A percentile compares a stretch with the other conserved stretches of the same genome.
These are phyloP conservation scores for Mesembrinibis cayennensis DNA, from an alignment of 2,113 vertebrate genomes.

Conservation along the genomic window DNA sequence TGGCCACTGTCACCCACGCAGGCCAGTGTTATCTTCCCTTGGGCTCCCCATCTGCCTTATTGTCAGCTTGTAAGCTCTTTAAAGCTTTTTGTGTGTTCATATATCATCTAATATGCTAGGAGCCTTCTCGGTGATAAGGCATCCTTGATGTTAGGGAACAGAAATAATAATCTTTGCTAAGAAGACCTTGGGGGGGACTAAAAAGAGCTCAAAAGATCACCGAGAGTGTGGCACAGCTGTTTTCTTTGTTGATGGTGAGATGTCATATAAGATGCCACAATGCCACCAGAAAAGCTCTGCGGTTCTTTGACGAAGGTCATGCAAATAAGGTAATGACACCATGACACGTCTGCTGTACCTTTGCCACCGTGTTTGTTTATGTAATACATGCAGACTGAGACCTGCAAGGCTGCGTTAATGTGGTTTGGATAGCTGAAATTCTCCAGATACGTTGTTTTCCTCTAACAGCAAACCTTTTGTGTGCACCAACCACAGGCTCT, in stretches of 20 bases:
- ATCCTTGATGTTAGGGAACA: background rate
- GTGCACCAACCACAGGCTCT: background rate
- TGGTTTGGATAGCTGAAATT: background rate
- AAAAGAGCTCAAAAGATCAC: background rate
- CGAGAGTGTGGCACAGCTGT: background rate
- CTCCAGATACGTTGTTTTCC: background rate
- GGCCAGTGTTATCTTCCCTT: background rate
- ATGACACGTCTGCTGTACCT: rapidly evolving
- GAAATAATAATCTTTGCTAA: background rate
- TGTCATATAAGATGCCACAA: background rate
- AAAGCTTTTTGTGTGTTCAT: background rate
- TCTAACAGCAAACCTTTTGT: background rate
- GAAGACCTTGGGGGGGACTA: background rate
- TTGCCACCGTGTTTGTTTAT: background rate
- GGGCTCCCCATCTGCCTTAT: background rate
- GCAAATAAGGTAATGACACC: background rate
- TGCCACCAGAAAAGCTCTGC: background rate
- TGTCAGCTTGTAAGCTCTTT: background rate
- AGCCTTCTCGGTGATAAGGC: background rate
- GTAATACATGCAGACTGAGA: background rate
- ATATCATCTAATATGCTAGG: background rate
- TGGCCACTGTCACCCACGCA: rapidly evolving
- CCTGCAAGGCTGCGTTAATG: background rate
- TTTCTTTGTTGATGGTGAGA: background rate
- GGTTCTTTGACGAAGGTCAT: background rate